Conservation (phyloP, 1,140 invertebrate genomes). For the Caerostris darwini region DNA sequence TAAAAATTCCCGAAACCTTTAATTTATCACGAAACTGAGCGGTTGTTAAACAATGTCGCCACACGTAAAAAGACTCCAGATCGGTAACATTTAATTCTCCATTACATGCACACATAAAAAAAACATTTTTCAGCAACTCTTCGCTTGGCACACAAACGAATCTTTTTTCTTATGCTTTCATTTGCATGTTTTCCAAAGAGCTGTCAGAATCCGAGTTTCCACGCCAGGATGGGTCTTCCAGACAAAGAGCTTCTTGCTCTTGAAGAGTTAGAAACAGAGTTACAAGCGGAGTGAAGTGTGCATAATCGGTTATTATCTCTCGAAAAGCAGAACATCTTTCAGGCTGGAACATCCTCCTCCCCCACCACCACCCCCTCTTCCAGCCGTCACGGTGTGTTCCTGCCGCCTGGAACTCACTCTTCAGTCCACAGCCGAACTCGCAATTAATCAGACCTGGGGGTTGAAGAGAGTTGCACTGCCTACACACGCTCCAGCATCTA, state of each 20-base stretch:
- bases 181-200: neutral
- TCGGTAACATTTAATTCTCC: neutral
- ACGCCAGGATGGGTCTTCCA: neutral
- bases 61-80: neutral
- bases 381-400: slow-evolving; percentile 22
- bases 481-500: neutral
- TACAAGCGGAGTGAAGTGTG: neutral
- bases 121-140: neutral
- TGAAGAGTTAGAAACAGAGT: neutral
- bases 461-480: neutral
- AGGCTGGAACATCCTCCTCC: neutral
- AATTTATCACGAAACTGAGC: too few species aligned
- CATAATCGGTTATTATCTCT: slow-evolving; percentile 62
- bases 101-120: neutral
- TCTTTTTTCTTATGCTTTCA: neutral
- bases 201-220: neutral
- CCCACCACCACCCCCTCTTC: neutral
- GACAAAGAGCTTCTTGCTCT: neutral
- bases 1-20: too few species aligned
- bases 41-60: too few species aligned
- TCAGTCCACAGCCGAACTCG: neutral
- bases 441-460: slow-evolving; percentile 1
- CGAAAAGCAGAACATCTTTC: slow-evolving; percentile 48
- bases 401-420: slow-evolving; percentile 48
- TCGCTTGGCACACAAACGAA: neutral